Base-by-base conservation (phyloP, 1,140 invertebrate species). In the Scylla paramamosain region DNA sequence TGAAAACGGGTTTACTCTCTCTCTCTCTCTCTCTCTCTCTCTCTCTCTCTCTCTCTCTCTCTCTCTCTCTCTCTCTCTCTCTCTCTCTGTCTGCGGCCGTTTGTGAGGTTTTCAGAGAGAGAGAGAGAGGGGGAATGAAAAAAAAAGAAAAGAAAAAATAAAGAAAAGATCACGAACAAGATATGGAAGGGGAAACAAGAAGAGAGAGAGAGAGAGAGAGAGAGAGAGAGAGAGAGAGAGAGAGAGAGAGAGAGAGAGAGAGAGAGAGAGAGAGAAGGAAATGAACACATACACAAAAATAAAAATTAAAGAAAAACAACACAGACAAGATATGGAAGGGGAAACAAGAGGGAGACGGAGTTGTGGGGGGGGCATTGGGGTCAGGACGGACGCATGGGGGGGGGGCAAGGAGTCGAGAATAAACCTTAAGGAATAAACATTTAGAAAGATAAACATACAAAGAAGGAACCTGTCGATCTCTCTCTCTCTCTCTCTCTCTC, bases 21-120 rank as follows among this genome's bases (percentile, higher is more conserved):
- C n/a, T n/a, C 67, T 77, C 67, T 77, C 67, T 59, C 67, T n/a
- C 67, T n/a, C 67, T 77, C n/a, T 77, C n/a, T 77, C n/a, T n/a
- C 67, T n/a, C n/a, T n/a, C 67, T 77, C 67, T 77, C 67, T n/a
- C n/a, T n/a, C 67, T n/a, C n/a, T 77, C 67, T n/a, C n/a, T n/a
- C 67, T 77, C 20, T n/a, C 67, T 77, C 67, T n/a, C 67, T n/a
- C 67, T 77, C n/a, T 77, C 59, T 25, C 20, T 20, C 20, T 67
- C 59, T 25, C 20, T 67, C 59, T 25, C 10, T 67, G 3, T 25
- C 20, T 77, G 4, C 25, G 20, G 8, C 67, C 20, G 12, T n/a
- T n/a, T n/a, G 12, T 77, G 4, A 7, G 12, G 25, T 77, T 77
- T n/a, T n/a, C 20, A 77, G 8, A 8, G 16, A 59, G 12, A 14